Base-by-base conservation (phyloP, 1,140 invertebrate species). In the Brachionus paranguensis region DNA sequence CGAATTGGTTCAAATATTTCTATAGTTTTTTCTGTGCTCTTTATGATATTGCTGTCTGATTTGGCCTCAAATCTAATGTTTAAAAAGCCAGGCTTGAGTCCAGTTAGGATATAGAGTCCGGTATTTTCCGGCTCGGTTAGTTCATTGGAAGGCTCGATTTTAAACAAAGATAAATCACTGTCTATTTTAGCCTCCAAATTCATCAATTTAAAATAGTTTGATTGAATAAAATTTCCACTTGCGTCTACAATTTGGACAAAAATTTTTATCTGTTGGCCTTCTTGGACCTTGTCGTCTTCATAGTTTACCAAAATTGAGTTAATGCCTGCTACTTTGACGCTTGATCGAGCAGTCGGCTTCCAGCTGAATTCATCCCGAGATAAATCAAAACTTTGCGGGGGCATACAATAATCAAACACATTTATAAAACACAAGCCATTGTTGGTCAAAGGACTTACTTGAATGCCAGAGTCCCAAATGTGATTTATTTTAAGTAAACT, bases 161-260 rank as follows among this genome's bases (percentile, higher is more conserved):
- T 50, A 24, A 14, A 45, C 20, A 76, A 76, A 29, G 43, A 47
- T 5, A 12, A 14, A 29, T 76, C 45, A 10, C 45, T 17, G 17
- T 53, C 12, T 50, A 76, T 29, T 29, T 27, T 76, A 7, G 72
- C 11, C 12, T 47, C 45, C 29, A 76, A 50, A 76, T 76, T 76
- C 72, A 76, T 76, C 20, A 76, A 29, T 76, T 76, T 76, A 50
- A 76, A 76, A 76, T 76, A 76, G 11, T 29, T 76, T 76, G 41
- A 27, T 14, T 76, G 72, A 27, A 76, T 76, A 20, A 76, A 76
- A 29, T 76, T 76, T 50, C 72, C 72, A 50, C 27, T 76, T 20
- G 72, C 72, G 8, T 76, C 72, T 12, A 47, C 20, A 50, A 76
- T 76, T 76, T 76, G 72, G 24, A 76, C 72, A 76, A 47, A 76